A percentile compares a stretch with the other conserved stretches of the same genome.
Conservation (phyloP, 2,113 vertebrate genomes). For the Dolichotis patagonum region DNA sequence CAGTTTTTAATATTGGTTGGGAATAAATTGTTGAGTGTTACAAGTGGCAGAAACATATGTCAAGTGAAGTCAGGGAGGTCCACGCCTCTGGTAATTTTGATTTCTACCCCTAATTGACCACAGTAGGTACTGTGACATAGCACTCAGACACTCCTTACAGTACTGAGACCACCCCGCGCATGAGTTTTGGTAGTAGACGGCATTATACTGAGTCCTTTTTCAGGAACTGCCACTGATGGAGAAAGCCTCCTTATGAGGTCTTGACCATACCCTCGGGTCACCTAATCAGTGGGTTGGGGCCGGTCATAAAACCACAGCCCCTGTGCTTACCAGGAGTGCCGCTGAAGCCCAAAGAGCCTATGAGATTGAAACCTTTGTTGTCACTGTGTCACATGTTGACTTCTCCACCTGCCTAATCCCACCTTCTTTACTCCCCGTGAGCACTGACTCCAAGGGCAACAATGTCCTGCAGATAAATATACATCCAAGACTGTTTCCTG, state of each 20-base stretch:
- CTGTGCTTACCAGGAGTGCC: neutral
- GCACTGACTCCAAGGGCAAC: neutral
- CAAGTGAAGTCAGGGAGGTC: neutral
- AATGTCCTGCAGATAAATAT: neutral
- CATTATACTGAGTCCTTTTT: neutral
- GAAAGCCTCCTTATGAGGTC: neutral
- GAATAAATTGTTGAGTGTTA: neutral
- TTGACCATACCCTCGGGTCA: too few relatives aligned
- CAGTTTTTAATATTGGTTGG: neutral
- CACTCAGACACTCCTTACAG: neutral
- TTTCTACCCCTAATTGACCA: neutral
- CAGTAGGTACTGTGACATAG: neutral
- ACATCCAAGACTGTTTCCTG: neutral
- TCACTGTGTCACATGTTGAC: neutral
- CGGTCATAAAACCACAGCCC: neutral
- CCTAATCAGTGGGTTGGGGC: rapidly evolving
- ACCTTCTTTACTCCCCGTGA: neutral
- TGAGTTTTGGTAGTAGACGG: neutral
- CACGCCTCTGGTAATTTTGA: neutral
- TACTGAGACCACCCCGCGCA: neutral
- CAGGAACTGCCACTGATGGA: neutral
- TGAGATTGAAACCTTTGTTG: neutral
- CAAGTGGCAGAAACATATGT: neutral
- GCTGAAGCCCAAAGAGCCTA: neutral
- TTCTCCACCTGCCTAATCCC: neutral